phyloP scores from a whole-genome alignment of 1,140 invertebrate genomes.

The Lepidostoma basale region DNA sequence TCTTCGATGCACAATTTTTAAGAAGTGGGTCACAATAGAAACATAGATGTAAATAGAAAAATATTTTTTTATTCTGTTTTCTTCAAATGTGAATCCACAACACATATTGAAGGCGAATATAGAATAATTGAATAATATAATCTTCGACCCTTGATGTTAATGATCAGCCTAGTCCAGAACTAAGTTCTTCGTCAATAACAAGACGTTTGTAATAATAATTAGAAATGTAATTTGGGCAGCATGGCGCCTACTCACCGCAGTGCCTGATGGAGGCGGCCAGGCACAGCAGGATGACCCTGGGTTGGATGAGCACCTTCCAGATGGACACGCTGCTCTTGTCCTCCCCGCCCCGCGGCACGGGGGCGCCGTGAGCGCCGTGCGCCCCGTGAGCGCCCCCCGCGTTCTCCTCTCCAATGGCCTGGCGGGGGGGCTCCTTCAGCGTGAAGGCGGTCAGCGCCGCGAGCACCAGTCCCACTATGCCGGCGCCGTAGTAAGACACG shows the following conservation, averaged over 20 bases:
- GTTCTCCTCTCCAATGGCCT: constrained; percentile 73
- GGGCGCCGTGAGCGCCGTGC: constrained; percentile 48
- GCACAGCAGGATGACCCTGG: constrained; percentile 80
- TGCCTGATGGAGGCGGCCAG: constrained; percentile 89
- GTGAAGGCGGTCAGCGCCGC: constrained; percentile 76
- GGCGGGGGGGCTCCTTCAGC: constrained; percentile 77
- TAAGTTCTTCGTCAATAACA: constrained; percentile 7
- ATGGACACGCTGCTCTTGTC: constrained; percentile 55
- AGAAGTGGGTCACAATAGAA: too few species aligned
- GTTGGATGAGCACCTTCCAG: constrained; percentile 77
- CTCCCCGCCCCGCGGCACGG: constrained; percentile 49
- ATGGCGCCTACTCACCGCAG: constrained; percentile 74
- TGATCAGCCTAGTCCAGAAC: background rate
- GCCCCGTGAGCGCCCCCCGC: constrained; percentile 42
- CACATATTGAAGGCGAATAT: too few species aligned
- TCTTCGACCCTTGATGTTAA: too few species aligned
- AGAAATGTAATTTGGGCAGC: background rate
- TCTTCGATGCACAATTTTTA: too few species aligned
- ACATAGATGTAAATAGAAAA: too few species aligned
- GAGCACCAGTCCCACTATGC: constrained; percentile 79
- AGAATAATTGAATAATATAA: too few species aligned
- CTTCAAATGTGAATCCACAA: too few species aligned
- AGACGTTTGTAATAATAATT: background rate
- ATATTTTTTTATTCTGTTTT: too few species aligned
- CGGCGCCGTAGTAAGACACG: constrained; percentile 83